Base-by-base conservation (phyloP, 2,797 vertebrate genomes). In the Macropodus opercularis region DNA sequence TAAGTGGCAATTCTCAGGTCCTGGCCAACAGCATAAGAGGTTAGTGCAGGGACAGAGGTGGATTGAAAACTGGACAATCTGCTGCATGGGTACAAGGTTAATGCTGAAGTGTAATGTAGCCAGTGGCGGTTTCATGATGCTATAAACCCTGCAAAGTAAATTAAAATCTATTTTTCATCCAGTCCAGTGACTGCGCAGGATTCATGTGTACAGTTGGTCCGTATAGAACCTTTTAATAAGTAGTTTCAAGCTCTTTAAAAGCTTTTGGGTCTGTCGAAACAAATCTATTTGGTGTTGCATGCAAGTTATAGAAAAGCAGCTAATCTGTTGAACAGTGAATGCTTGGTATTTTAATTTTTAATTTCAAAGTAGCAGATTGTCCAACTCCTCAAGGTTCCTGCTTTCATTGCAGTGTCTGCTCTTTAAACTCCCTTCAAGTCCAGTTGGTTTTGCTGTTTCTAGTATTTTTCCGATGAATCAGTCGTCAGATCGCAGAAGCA, bases 1-100 rank as follows among this genome's bases (percentile, higher is more conserved):
- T 62, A 69, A 69, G 53, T 54, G 53, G 7, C 40, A 15, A 1
- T 51, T 69, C 27, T 69, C 9, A 0, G 49, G 54, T 46, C 19
- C 1, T 39, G 24, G 56, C 39, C 21, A 32, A 1, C 8, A 39
- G 29, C 24, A 9, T 15, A 2, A 32, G 15, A 32, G 57, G 40
- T 49, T 27, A 51, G 43, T 12, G 38, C 24, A 49, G n/a, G 29
- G 42, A 43, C 5, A 7, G 44, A 39, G 46, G n/a, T 19, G 23
- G 44, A 48, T 12, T 46, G n/a, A 44, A 47, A 51, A 47, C 52
- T 48, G 27, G 23, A 41, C 15, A 24, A n/a, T n/a, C n/a, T n/a
- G n/a, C n/a, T n/a, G n/a, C 0, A 12, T 12, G 18, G 35, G 35
- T 22, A 53, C 19, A 39, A 51, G 46, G n/a, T 32, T 53, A 40